A percentile compares a stretch with the other conserved stretches of the same genome.
Conservation (phyloP, 2,888 invertebrate species). For the Erebia palarica region DNA sequence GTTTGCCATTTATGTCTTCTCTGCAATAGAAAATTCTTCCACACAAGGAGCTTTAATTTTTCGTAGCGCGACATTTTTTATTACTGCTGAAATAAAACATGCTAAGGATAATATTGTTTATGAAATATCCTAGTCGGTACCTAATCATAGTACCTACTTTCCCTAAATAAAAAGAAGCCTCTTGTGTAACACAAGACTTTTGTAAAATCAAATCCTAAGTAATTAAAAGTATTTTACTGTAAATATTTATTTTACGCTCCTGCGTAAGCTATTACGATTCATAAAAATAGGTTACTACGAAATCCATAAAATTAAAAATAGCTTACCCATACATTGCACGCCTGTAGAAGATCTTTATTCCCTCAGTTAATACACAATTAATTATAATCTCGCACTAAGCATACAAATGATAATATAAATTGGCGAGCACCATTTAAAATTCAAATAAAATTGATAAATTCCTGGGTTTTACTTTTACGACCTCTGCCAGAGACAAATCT, state of each 20-base stretch:
- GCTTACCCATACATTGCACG: slow-evolving; percentile 40
- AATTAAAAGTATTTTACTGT: neutral
- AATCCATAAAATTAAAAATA: slow-evolving; percentile 30
- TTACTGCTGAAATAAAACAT: slow-evolving; percentile 23
- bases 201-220: neutral
- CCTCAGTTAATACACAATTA: slow-evolving; percentile 7
- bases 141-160: neutral
- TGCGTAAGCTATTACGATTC: slow-evolving; percentile 14
- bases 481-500: too few relatives aligned
- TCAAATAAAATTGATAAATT: neutral
- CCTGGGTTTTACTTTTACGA: neutral
- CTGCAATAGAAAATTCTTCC: slow-evolving; percentile 92
- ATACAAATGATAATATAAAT: slow-evolving; percentile 16
- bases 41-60: slow-evolving; percentile 87
- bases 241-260: slow-evolving; percentile 2
- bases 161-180: neutral
- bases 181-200: neutral
- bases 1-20: slow-evolving; percentile 88
- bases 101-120: neutral
- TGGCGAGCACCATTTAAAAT: neutral
- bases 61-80: slow-evolving; percentile 69
- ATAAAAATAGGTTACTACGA: slow-evolving; percentile 26
- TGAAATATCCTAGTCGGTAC: neutral
- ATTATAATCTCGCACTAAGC: slow-evolving; percentile 12
- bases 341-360: slow-evolving; percentile 5